Percentiles rank a stretch among this genome's conserved stretches.
phyloP scores from a whole-genome alignment of 2,113 vertebrate genomes.

The Tauraco erythrolophus region DNA sequence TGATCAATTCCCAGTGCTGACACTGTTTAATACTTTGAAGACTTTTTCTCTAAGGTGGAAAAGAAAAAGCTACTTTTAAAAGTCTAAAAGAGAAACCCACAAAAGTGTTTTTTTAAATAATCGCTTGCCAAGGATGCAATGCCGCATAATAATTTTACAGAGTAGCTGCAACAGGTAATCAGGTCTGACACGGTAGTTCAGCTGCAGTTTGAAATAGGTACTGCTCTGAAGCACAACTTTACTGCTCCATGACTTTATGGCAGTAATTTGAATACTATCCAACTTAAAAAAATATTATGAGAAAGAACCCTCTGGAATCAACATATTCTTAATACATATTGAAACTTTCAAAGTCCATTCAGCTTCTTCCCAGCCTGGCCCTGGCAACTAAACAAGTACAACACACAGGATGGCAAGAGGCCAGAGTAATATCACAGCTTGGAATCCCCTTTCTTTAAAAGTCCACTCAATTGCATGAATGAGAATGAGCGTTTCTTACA shows the following conservation, averaged over 20 bases:
- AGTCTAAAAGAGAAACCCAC: background rate
- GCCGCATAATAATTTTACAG: background rate
- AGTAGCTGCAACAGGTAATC: background rate
- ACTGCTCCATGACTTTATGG: background rate
- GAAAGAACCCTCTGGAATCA: background rate
- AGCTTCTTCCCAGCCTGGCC: slow-evolving; percentile 27
- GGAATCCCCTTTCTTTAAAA: background rate
- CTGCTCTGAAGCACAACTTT: slow-evolving; percentile 15
- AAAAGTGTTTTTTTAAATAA: background rate
- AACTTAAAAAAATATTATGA: background rate
- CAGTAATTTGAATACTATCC: background rate
- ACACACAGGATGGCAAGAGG: background rate
- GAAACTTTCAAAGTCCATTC: slow-evolving; percentile 39
- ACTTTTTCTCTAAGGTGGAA: background rate
- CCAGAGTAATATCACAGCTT: slow-evolving; percentile 21
- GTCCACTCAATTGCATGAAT: background rate
- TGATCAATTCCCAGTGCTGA: background rate
- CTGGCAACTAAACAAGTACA: background rate
- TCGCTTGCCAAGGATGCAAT: background rate
- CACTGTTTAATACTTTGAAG: background rate
- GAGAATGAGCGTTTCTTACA: background rate
- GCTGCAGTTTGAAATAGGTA: background rate
- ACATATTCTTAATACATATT: background rate
- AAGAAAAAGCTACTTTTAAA: background rate
- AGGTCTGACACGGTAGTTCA: background rate